A percentile compares a stretch with the other conserved stretches of the same genome.
phyloP scores from a whole-genome alignment of 2,113 vertebrate species.

The Aphyosemion australe region DNA sequence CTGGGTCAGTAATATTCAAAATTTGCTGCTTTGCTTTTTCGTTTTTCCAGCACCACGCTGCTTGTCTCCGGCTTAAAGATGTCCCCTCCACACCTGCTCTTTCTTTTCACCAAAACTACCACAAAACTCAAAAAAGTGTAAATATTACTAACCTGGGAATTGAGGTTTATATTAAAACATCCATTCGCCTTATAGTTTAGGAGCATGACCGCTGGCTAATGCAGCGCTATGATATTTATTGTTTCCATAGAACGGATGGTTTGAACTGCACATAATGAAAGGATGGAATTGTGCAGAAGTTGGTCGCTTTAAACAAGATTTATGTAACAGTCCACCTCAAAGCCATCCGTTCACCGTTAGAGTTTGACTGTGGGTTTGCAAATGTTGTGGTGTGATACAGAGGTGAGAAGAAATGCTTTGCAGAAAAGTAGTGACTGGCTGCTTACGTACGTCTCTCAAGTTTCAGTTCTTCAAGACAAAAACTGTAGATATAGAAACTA shows the following conservation, averaged over 20 bases:
- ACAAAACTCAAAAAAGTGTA: constrained; percentile 50
- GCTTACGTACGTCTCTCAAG: no score
- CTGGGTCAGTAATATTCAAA: constrained; percentile 99
- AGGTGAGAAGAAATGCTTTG: no score
- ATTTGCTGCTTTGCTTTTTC: constrained; percentile 86
- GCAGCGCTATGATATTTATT: constrained; percentile 9
- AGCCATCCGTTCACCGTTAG: constrained; percentile 1
- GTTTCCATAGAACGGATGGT: no score
- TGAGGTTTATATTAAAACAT: constrained; percentile 40
- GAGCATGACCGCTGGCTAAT: neutral
- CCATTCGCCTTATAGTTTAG: constrained; percentile 30
- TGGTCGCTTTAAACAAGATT: no score
- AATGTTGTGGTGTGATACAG: no score
- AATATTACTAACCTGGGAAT: constrained; percentile 63
- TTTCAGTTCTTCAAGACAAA: no score
- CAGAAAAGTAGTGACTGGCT: no score
- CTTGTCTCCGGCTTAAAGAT: constrained; percentile 61
- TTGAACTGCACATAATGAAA: no score
- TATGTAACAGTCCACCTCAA: no score
- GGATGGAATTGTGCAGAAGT: no score
- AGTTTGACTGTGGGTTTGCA: neutral
- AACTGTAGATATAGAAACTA: no score
- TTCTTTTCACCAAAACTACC: constrained; percentile 55
- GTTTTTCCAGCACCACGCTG: constrained; percentile 42
- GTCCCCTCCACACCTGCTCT: constrained; percentile 58